Percentiles rank a stretch among this genome's conserved stretches.
These are phyloP conservation scores for Suncus etruscus DNA, from an alignment of 2,113 vertebrate genomes.

Conservation along the genomic window DNA sequence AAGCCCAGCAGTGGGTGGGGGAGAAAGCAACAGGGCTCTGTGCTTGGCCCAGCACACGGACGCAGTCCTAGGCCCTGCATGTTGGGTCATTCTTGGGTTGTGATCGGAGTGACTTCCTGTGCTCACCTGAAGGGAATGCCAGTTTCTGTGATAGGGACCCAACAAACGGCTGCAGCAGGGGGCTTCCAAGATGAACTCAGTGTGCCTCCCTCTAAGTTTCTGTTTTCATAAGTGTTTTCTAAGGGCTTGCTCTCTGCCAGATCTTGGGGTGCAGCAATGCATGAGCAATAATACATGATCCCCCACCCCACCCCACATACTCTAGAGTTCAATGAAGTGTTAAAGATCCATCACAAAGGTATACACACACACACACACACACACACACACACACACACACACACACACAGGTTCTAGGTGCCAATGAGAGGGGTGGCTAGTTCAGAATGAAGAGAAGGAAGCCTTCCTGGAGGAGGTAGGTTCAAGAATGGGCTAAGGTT, in stretches of 20 bases:
- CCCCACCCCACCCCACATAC: too few species aligned
- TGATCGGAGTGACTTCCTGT: background rate
- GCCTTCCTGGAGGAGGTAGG: constrained; percentile 34
- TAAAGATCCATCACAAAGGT: too few species aligned
- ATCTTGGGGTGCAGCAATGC: background rate
- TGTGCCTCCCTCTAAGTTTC: background rate
- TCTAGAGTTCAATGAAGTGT: too few species aligned
- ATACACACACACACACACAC: too few species aligned
- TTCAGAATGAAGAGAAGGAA: constrained; percentile 6
- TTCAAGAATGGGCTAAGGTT: background rate
- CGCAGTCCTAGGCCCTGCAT: background rate
- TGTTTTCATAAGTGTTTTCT: constrained; percentile 23
- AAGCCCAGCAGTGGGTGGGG: background rate
- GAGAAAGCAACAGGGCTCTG: background rate
- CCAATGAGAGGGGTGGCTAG: background rate
- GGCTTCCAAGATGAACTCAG: background rate
- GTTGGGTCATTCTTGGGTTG: background rate
- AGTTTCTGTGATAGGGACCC: background rate
- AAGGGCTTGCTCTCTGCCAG: constrained; percentile 46
- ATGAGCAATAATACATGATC: too few species aligned
- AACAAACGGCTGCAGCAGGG: background rate
- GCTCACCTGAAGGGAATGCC: background rate
- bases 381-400: background rate
- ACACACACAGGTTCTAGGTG: background rate
- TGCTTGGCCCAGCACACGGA: background rate